Conservation (phyloP, 1,140 invertebrate species). For the Drosophila orena region DNA sequence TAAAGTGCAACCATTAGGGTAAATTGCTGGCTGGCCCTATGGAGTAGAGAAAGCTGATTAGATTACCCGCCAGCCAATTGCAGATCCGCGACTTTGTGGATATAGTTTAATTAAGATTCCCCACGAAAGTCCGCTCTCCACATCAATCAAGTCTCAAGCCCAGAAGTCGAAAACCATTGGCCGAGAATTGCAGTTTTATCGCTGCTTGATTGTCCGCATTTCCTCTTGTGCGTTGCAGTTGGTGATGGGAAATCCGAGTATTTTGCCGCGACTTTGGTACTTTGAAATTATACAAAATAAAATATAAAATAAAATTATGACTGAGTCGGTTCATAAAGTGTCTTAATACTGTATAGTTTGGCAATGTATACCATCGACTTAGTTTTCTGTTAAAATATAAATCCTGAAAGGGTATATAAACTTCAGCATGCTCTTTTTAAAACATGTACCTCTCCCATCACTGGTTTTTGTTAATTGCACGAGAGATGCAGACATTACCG, state of each 20-base stretch:
- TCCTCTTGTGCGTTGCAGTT: background rate
- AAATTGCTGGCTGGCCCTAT: conserved; percentile 32
- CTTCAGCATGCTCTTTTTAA: background rate
- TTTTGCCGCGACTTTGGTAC: background rate
- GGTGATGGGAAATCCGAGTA: background rate
- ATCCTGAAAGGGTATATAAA: no score
- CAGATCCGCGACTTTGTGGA: conserved; percentile 9
- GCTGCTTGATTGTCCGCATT: conserved; percentile 2
- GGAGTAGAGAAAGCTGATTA: conserved; percentile 57
- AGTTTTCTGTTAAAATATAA: no score
- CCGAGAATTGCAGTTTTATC: conserved; percentile 25
- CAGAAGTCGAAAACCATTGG: conserved; percentile 34
- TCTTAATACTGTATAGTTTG: no score
- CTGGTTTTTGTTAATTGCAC: conserved; percentile 17
- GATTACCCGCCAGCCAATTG: conserved; percentile 40
- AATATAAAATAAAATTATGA: no score
- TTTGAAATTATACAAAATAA: background rate
- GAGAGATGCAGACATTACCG: conserved; percentile 25
- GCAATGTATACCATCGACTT: no score
- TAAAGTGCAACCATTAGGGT: conserved; percentile 55
- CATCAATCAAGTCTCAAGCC: conserved; percentile 45
- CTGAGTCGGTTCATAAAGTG: no score
- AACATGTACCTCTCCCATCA: background rate
- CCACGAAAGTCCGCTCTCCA: background rate
- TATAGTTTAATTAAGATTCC: conserved; percentile 42